phyloP scores from a whole-genome alignment of 2,797 vertebrate genomes.

The Knipowitschia caucasica region DNA sequence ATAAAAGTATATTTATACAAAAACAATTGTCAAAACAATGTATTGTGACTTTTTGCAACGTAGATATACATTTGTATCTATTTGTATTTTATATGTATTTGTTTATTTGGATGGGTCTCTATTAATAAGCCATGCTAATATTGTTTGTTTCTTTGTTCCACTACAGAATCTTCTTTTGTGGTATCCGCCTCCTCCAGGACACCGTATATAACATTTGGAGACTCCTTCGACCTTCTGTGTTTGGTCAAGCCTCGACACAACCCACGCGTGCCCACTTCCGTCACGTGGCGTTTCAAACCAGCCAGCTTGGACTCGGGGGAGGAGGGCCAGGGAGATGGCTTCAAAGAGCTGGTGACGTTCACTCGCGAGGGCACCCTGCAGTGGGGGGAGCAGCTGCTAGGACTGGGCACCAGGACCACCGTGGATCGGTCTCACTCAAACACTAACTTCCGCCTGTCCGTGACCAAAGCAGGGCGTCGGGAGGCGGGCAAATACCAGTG shows the following conservation, averaged over 20 bases:
- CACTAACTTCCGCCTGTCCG: slow-evolving; percentile 91
- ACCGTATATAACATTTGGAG: slow-evolving; percentile 87
- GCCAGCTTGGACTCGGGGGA: slow-evolving; percentile 50
- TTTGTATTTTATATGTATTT: too few relatives aligned
- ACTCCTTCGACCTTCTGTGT: slow-evolving; percentile 94
- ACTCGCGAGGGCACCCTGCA: slow-evolving; percentile 89
- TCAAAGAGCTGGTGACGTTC: slow-evolving; percentile 92
- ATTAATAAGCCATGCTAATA: slow-evolving; percentile 7
- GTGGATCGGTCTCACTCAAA: slow-evolving; percentile 90
- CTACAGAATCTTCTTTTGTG: slow-evolving; percentile 86
- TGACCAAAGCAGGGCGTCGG: slow-evolving; percentile 87
- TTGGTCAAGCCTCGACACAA: slow-evolving; percentile 94
- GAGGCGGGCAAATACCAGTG: slow-evolving; percentile 97
- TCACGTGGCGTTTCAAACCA: slow-evolving; percentile 94
- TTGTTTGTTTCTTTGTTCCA: slow-evolving; percentile 3
- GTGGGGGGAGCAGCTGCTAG: slow-evolving; percentile 85
- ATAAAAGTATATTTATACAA: too few relatives aligned
- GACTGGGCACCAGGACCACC: slow-evolving; percentile 87
- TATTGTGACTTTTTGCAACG: too few relatives aligned
- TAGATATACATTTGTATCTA: too few relatives aligned
- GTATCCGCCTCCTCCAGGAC: slow-evolving; percentile 95
- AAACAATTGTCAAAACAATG: too few relatives aligned
- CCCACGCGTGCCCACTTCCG: slow-evolving; percentile 83
- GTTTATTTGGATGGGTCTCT: too few relatives aligned
- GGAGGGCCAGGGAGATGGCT: slow-evolving; percentile 60